Conservation (phyloP, 2,888 invertebrate genomes). For the Aspidapion aeneum region DNA sequence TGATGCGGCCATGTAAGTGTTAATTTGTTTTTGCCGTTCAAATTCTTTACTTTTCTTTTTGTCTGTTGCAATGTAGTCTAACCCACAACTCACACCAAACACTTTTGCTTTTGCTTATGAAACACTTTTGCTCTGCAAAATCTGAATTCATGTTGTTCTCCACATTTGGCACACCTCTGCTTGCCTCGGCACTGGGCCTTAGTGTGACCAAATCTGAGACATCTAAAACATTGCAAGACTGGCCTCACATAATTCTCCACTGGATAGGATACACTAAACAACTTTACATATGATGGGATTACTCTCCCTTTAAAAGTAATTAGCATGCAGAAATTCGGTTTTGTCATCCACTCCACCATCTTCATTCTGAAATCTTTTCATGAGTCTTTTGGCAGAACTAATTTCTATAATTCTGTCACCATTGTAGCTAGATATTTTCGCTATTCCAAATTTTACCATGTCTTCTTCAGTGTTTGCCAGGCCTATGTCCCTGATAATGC, state of each 20-base stretch:
- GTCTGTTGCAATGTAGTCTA: too few species aligned
- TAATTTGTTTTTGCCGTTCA: too few species aligned
- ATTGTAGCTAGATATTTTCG: neutral
- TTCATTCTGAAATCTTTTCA: neutral
- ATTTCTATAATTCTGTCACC: neutral
- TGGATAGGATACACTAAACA: neutral
- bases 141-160: neutral
- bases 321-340: too few species aligned
- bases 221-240: neutral
- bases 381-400: neutral
- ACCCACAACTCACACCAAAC: too few species aligned
- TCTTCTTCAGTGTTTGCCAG: neutral
- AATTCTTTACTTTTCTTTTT: too few species aligned
- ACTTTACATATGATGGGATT: neutral
- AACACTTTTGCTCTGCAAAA: too few species aligned
- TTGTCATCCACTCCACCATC: neutral
- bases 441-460: neutral
- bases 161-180: neutral
- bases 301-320: neutral
- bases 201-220: neutral
- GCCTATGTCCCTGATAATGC: neutral
- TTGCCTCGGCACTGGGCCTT: neutral
- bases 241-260: neutral
- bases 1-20: too few species aligned
- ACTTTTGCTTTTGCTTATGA: too few species aligned